Conservation (phyloP, 2,113 vertebrate species). For the Argyrosomus japonicus region DNA sequence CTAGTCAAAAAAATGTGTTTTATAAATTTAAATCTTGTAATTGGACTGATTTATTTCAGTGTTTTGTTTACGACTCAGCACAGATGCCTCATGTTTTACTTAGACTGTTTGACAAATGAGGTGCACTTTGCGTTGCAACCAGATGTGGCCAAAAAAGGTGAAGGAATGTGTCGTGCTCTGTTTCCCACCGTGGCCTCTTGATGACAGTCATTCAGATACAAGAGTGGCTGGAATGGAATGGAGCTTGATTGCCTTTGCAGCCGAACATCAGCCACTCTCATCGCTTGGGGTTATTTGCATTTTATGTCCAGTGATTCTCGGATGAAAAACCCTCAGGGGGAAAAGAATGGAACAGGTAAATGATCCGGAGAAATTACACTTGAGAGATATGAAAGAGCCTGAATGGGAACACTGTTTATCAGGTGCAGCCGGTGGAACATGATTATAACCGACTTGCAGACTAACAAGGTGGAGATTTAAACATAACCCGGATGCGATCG, state of each 20-base stretch:
- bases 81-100: constrained; percentile 5
- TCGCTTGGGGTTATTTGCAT: constrained; percentile 47
- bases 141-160: constrained; percentile 68
- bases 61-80: constrained; percentile 31
- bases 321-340: constrained; percentile 35
- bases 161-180: constrained; percentile 55
- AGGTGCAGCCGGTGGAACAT: constrained; percentile 46
- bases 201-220: constrained; percentile 61
- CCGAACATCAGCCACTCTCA: constrained; percentile 45
- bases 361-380: constrained; percentile 63
- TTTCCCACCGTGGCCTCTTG: constrained; percentile 26
- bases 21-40: background rate
- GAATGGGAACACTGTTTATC: constrained; percentile 60
- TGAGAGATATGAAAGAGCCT: constrained; percentile 36
- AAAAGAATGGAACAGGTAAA: constrained; percentile 43
- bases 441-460: constrained; percentile 44
- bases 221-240: constrained; percentile 42
- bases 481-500: constrained; percentile 6
- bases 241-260: constrained; percentile 53
- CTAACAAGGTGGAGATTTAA: constrained; percentile 46
- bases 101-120: constrained; percentile 30
- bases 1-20: background rate
- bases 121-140: constrained; percentile 22
- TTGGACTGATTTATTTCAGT: constrained; percentile 24
- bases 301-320: constrained; percentile 44